Conservation (phyloP, 92 coral and sea anemone genomes). For the Phymanthus crucifer region DNA sequence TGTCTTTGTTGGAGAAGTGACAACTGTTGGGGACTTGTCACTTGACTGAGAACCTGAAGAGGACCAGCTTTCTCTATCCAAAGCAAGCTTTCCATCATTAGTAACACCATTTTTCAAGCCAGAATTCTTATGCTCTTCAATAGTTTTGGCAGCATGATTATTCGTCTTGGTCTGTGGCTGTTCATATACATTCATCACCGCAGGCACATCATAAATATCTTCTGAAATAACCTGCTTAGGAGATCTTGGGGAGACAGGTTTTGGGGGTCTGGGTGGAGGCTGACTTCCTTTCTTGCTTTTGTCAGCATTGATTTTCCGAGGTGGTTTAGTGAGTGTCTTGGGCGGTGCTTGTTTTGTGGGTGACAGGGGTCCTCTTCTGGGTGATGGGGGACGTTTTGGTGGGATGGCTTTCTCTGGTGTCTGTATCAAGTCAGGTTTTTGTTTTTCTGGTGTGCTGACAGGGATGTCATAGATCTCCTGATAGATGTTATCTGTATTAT, state of each 20-base stretch:
- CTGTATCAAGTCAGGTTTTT: conserved; percentile 18
- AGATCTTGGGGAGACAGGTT: conserved; percentile 32
- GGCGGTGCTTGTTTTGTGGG: conserved; percentile 21
- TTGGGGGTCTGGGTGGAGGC: conserved; percentile 47
- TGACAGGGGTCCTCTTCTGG: conserved; percentile 26
- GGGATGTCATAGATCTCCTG: conserved; percentile 75
- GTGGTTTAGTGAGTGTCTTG: conserved; percentile 37
- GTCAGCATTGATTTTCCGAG: conserved; percentile 28
- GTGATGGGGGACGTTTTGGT: conserved; percentile 31
- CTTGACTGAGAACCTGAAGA: conserved; percentile 39
- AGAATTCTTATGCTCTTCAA: not conserved
- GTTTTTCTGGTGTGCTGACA: conserved; percentile 30
- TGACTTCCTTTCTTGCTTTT: conserved; percentile 15
- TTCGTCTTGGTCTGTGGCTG: conserved; percentile 7
- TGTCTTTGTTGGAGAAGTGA: not conserved
- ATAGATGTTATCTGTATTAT: conserved; percentile 30
- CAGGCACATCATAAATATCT: conserved; percentile 30
- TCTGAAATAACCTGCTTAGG: conserved; percentile 1
- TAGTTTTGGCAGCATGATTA: not conserved
- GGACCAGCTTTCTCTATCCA: not conserved
- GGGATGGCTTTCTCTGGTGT: conserved; percentile 14
- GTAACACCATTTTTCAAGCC: not conserved
- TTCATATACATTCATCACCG: not conserved
- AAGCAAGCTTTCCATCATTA: not conserved
- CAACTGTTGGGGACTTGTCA: not conserved